A percentile compares a stretch with the other conserved stretches of the same genome.
These are phyloP conservation scores for Oenanthe oenanthe DNA, from an alignment of 2,113 vertebrate species.

Conservation along the genomic window DNA sequence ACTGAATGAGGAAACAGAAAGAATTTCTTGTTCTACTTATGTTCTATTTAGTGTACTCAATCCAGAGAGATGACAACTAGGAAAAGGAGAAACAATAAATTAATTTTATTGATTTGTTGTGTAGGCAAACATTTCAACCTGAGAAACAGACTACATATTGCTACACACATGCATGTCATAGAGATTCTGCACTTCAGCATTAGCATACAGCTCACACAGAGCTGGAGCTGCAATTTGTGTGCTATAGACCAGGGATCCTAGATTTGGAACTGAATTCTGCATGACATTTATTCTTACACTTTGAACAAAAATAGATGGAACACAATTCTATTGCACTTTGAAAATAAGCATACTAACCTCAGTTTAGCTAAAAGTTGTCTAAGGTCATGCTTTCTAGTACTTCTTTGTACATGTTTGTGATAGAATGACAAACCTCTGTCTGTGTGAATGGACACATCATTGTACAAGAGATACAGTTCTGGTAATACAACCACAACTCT, in stretches of 20 bases:
- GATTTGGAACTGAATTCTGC: neutral
- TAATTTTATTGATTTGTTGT: neutral
- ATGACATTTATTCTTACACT: neutral
- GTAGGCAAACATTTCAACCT: neutral
- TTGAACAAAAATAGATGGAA: neutral
- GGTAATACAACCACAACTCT: slow-evolving; percentile 42
- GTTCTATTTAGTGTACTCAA: neutral
- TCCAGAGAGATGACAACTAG: neutral
- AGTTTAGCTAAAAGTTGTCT: neutral
- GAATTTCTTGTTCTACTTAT: neutral
- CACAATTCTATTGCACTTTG: slow-evolving; percentile 23
- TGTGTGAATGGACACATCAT: slow-evolving; percentile 45
- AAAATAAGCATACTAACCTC: neutral
- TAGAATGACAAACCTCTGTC: slow-evolving; percentile 40
- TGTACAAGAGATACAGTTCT: slow-evolving; percentile 24
- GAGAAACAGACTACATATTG: neutral
- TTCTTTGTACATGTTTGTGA: slow-evolving; percentile 32
- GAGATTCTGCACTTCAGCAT: neutral
- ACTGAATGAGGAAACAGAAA: neutral
- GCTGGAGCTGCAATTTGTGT: neutral
- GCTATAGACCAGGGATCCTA: too few relatives aligned
- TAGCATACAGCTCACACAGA: neutral
- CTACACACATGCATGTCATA: too few relatives aligned
- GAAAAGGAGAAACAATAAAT: neutral
- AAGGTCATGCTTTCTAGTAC: slow-evolving; percentile 13